Base-by-base conservation (phyloP, 2,113 vertebrate species). In the Girardinichthys multiradiatus region DNA sequence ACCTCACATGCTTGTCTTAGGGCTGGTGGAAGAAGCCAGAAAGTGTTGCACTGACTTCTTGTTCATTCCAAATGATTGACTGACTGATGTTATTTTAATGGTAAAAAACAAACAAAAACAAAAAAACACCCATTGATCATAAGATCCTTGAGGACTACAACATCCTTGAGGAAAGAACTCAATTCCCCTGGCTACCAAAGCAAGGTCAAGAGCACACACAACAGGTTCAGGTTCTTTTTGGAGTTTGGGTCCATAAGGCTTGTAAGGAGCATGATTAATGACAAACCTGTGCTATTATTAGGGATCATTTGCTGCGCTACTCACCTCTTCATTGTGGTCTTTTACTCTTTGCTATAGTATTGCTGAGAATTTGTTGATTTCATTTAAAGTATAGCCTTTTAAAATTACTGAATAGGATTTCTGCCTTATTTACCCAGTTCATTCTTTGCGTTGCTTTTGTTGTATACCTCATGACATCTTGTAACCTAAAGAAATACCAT, bases 201-300 rank as follows among this genome's bases (percentile, higher is more conserved):
- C 74, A 87, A 85, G 81, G 84, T 89, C 83, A 88, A 88, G 78
- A 86, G 61, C 77, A 84, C 70, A 83, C 64, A 77, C 85, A 81
- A 76, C 57, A 74, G 59, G 72, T 84, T 71, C 80, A 78, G 73
- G 75, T 70, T 69, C 69, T 86, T 83, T 77, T 83, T 75, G 64
- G 86, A 86, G 83, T 84, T 61, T 69, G 66, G 65, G 61, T 37
- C 79, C 79, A 87, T 84, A 86, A 83, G 81, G 79, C 31, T 70
- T 21, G 57, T 87, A 86, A 84, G 73, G 66, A 80, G 65, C 65
- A 76, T 85, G 84, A 89, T 90, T 92, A 86, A 91, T 24, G 74
- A 83, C 30, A 83, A 85, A 86, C 88, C 66, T 85, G 74, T 68
- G 66, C 64, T 81, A 48, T 75, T 80, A 77, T 86, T 64, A 74